A percentile compares a stretch with the other conserved stretches of the same genome.
phyloP scores from a whole-genome alignment of 1,140 invertebrate genomes.

The Tenebrio molitor region DNA sequence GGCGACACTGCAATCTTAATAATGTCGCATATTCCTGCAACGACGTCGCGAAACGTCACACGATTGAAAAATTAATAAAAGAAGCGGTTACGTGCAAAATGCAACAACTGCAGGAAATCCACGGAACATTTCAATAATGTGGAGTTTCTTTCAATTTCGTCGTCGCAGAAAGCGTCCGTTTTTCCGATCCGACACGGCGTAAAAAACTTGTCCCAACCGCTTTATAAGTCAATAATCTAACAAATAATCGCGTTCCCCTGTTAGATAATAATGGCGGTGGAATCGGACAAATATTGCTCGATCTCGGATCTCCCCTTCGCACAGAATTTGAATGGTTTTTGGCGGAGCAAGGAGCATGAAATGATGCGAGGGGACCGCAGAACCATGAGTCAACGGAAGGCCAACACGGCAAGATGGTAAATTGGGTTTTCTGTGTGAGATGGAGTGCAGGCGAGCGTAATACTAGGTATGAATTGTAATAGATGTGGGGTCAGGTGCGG shows the following conservation, averaged over 20 bases:
- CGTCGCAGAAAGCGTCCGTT: neutral
- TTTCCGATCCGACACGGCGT: neutral
- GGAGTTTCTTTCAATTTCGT: too few species aligned
- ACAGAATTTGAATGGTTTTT: constrained; percentile 41
- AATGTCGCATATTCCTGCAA: constrained; percentile 17
- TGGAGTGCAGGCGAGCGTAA: constrained; percentile 32
- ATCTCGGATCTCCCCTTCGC: constrained; percentile 8
- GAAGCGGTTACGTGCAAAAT: constrained; percentile 2
- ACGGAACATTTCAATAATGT: constrained; percentile 20
- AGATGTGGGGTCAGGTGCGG: constrained; percentile 40
- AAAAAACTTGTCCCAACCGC: constrained; percentile 4
- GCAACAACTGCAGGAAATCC: neutral
- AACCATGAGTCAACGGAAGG: constrained; percentile 38
- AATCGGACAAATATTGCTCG: constrained; percentile 30
- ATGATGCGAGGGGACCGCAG: constrained; percentile 37
- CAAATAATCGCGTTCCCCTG: constrained; percentile 18
- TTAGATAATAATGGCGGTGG: constrained; percentile 20
- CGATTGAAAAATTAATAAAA: constrained; percentile 29
- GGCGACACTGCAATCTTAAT: constrained; percentile 18
- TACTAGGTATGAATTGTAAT: constrained; percentile 39
- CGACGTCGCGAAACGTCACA: constrained; percentile 10
- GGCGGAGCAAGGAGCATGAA: constrained; percentile 34
- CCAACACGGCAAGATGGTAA: constrained; percentile 28
- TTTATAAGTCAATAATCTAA: constrained; percentile 15
- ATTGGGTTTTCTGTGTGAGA: constrained; percentile 46